These are phyloP conservation scores for Melanostigma gelatinosum DNA, from an alignment of 2,113 vertebrate species.

Conservation along the genomic window DNA sequence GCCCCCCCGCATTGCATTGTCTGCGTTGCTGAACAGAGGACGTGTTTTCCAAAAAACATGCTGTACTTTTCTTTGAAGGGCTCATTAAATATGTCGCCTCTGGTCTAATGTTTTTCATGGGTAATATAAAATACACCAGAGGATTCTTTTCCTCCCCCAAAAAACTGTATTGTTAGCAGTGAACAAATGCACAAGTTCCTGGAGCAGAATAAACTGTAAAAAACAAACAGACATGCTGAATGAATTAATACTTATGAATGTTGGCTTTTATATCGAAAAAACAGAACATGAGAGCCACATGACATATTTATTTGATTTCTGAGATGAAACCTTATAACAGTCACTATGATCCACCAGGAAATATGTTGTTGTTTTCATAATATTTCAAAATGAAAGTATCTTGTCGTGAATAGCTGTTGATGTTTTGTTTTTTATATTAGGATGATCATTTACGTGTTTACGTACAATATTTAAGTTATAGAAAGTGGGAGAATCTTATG, in stretches of 20 bases:
- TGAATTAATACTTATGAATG: background rate
- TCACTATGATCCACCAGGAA: background rate
- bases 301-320: background rate
- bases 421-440: background rate
- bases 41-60: slow-evolving; percentile 49
- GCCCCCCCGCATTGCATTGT: slow-evolving; percentile 59
- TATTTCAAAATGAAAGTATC: background rate
- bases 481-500: too few species aligned
- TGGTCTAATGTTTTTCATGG: background rate
- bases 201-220: background rate
- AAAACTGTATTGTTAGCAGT: background rate
- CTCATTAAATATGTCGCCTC: background rate
- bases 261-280: background rate
- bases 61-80: slow-evolving; percentile 15
- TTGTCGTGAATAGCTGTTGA: background rate
- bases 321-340: background rate
- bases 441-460: background rate
- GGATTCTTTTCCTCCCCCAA: too few species aligned
- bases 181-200: background rate
- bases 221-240: background rate
- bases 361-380: background rate
- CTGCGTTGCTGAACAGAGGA: slow-evolving; percentile 44
- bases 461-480: background rate
- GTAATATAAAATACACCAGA: background rate
- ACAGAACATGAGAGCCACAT: background rate